Evolutionary conservation across 2,797 vertebrate genomes (phyloP), one percentile per base, ranked within the genome.

Genomic region (Argyrosomus regius): DNA sequence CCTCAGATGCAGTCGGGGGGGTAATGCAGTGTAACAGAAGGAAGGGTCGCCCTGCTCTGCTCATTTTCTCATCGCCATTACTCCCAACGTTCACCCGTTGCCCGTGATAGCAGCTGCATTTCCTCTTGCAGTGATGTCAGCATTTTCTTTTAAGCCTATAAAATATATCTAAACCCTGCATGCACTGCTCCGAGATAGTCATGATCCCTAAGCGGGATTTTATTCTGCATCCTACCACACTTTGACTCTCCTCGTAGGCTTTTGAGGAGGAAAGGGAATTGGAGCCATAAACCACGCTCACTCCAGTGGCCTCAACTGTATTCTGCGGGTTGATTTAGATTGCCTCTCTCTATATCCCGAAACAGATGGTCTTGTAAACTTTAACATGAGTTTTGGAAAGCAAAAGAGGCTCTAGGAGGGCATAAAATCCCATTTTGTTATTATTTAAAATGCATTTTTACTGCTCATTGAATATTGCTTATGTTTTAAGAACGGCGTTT

Each of bases 11-110:
- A 80, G 73, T 86, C 72, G 6, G 75, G 73, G 10, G 18, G 81
- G 58, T 92, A 90, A 92, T 92, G 89, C 80, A 41, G 72, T 81
- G 89, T 79, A 85, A 82, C 82, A 75, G 75, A 81, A 76, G 75
- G 64, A 71, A 74, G 76, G 81, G 72, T 82, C 68, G 58, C 49
- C 72, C 72, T 26, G 66, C 54, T 87, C 84, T 43, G 58, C 78
- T 85, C 72, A 65, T 83, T 86, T 80, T 77, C 74, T 43, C 80
- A 31, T 87, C 24, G 43, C 80, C 87, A 78, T 86, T 73, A 66
- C 78, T 72, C 78, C 76, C 66, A 31, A 63, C 70, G 24, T 83
- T 83, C 84, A 20, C 49, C 60, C 24, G 8, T 73, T 9, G 11
- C 45, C 59, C 18, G 2, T 24, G 58, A 79, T 62, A 45, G 77